Conservation (phyloP, 2,113 vertebrate genomes). For the Lophius piscatorius region DNA sequence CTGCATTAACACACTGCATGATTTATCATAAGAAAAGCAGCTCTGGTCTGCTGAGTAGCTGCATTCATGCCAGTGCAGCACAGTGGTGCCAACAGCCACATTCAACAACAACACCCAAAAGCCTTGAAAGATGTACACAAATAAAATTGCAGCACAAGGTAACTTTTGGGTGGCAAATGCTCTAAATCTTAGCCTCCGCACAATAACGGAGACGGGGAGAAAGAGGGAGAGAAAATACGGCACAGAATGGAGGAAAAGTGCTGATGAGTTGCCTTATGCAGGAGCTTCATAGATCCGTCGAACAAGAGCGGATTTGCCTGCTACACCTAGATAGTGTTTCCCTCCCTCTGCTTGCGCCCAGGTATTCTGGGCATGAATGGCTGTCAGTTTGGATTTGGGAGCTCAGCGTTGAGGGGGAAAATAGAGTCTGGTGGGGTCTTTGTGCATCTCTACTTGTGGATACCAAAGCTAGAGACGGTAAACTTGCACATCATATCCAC, state of each 20-base stretch:
- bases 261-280: slow-evolving; percentile 68
- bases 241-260: slow-evolving; percentile 59
- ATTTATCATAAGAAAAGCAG: slow-evolving; percentile 73
- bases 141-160: slow-evolving; percentile 72
- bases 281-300: slow-evolving; percentile 65
- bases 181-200: slow-evolving; percentile 46
- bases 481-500: slow-evolving; percentile 24
- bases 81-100: slow-evolving; percentile 64
- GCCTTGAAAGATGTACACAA: slow-evolving; percentile 61
- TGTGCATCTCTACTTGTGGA: slow-evolving; percentile 74
- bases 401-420: slow-evolving; percentile 74
- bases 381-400: slow-evolving; percentile 83
- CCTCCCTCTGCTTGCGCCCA: slow-evolving; percentile 71
- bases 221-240: slow-evolving; percentile 34
- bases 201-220: slow-evolving; percentile 41
- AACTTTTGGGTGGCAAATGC: slow-evolving; percentile 53
- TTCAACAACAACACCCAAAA: slow-evolving; percentile 58
- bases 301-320: slow-evolving; percentile 81
- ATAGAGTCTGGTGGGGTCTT: slow-evolving; percentile 77
- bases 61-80: slow-evolving; percentile 64
- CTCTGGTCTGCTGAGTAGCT: slow-evolving; percentile 72
- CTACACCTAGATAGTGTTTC: slow-evolving; percentile 78
- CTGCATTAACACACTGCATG: slow-evolving; percentile 71
- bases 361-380: slow-evolving; percentile 82
- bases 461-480: slow-evolving; percentile 58